Conservation (phyloP, 2,888 invertebrate species). For the Watsonalla cultraria region DNA sequence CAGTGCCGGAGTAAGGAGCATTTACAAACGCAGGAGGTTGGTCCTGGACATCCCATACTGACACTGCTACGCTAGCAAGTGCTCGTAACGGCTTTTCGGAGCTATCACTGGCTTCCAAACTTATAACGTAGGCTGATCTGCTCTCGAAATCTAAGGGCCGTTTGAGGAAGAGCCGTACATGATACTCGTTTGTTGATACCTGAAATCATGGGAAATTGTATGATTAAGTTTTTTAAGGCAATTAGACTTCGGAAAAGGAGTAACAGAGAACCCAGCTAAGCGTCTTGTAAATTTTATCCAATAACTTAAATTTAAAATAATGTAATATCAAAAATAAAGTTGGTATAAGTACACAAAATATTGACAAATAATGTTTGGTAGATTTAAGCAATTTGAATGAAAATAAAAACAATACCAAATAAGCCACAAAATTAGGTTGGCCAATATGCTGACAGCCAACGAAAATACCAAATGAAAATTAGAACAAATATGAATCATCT, state of each 20-base stretch:
- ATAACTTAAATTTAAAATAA: too few relatives aligned
- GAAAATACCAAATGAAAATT: neutral
- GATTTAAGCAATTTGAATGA: too few relatives aligned
- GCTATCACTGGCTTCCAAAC: conserved; percentile 82
- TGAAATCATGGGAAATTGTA: conserved; percentile 33
- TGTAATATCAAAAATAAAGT: too few relatives aligned
- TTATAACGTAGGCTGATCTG: conserved; percentile 84
- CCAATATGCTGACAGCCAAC: neutral
- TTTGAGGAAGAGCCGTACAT: conserved; percentile 82
- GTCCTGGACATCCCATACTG: conserved; percentile 89
- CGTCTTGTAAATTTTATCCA: too few relatives aligned
- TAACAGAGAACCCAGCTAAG: neutral
- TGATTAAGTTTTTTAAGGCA: neutral
- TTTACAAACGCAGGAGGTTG: conserved; percentile 89
- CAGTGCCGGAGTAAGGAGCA: conserved; percentile 87
- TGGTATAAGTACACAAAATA: too few relatives aligned
- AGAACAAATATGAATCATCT: neutral
- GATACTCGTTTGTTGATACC: conserved; percentile 83
- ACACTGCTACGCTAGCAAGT: conserved; percentile 85
- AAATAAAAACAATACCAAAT: too few relatives aligned
- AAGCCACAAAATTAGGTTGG: too few relatives aligned
- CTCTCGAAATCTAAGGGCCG: conserved; percentile 87
- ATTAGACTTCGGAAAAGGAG: neutral
- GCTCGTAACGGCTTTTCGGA: conserved; percentile 82
- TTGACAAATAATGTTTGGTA: too few relatives aligned